A percentile compares a stretch with the other conserved stretches of the same genome.
phyloP scores from a whole-genome alignment of 2,113 vertebrate species.

The Spheniscus mendiculus region DNA sequence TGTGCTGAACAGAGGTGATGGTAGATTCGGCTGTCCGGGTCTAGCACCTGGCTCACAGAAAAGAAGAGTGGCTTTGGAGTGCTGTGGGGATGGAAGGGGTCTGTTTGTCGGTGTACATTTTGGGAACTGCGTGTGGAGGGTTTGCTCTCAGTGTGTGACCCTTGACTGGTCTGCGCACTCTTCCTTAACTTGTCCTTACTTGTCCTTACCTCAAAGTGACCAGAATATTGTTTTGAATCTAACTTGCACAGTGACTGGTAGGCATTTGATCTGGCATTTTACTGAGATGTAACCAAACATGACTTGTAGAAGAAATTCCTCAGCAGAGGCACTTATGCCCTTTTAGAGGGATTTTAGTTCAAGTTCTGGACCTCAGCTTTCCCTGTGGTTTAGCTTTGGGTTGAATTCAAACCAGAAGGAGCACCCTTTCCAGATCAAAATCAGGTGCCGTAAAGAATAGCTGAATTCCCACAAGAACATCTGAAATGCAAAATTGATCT shows the following conservation, averaged over 20 bases:
- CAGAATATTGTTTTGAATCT: background rate
- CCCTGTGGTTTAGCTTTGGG: background rate
- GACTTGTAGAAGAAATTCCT: background rate
- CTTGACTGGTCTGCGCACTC: background rate
- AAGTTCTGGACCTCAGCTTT: slow-evolving; percentile 2
- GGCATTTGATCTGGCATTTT: background rate
- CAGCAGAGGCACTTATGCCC: background rate
- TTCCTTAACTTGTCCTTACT: background rate
- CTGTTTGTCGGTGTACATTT: background rate
- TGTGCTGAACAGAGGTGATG: background rate
- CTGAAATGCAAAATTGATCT: background rate
- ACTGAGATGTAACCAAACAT: background rate
- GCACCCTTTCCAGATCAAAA: background rate
- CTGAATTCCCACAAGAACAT: background rate
- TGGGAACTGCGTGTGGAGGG: background rate
- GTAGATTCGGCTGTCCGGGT: background rate
- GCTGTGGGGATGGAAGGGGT: background rate
- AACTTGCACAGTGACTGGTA: background rate
- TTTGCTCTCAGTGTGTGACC: background rate
- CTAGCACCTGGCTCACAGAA: background rate
- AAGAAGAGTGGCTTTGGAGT: background rate
- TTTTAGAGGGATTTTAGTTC: background rate
- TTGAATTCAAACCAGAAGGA: slow-evolving; percentile 19
- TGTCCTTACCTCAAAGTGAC: background rate
- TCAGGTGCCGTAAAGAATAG: background rate